Evolutionary conservation across 2,888 invertebrate genomes (phyloP).

Genomic region (Augochlorella aurata): DNA sequence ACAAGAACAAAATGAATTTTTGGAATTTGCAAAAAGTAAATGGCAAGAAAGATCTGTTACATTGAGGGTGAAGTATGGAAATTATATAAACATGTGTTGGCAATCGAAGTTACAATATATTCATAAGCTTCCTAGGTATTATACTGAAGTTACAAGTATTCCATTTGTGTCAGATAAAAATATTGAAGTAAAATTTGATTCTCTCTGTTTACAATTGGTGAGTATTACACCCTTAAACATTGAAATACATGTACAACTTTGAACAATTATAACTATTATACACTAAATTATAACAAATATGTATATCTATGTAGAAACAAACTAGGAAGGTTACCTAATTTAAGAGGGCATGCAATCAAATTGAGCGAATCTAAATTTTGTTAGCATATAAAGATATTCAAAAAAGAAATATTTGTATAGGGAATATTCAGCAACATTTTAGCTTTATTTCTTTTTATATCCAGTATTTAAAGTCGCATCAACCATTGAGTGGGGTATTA

Average conservation of each 20-base stretch:
- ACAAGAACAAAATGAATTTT: slow-evolving; percentile 70
- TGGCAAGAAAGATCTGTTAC: slow-evolving; percentile 59
- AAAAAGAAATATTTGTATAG: no score
- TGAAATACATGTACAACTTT: neutral
- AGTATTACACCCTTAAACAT: slow-evolving; percentile 19
- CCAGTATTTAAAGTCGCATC: no score
- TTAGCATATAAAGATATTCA: no score
- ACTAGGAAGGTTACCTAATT: neutral
- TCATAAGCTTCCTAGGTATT: slow-evolving; percentile 68
- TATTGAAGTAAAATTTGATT: slow-evolving; percentile 61
- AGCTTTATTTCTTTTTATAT: no score
- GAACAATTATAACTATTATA: neutral
- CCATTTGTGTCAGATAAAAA: slow-evolving; percentile 66
- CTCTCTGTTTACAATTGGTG: slow-evolving; percentile 65
- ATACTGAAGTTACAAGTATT: slow-evolving; percentile 65
- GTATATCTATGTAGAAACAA: neutral
- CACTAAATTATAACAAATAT: neutral
- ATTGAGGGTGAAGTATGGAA: slow-evolving; percentile 51
- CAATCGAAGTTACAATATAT: slow-evolving; percentile 60
- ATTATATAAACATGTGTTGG: slow-evolving; percentile 68
- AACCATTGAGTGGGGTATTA: no score
- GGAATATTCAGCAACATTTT: no score
- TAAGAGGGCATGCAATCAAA: no score
- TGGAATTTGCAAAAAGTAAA: slow-evolving; percentile 65
- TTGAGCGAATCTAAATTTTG: no score